phyloP scores from a whole-genome alignment of 2,797 vertebrate genomes.

The Spinus olivaceus region DNA sequence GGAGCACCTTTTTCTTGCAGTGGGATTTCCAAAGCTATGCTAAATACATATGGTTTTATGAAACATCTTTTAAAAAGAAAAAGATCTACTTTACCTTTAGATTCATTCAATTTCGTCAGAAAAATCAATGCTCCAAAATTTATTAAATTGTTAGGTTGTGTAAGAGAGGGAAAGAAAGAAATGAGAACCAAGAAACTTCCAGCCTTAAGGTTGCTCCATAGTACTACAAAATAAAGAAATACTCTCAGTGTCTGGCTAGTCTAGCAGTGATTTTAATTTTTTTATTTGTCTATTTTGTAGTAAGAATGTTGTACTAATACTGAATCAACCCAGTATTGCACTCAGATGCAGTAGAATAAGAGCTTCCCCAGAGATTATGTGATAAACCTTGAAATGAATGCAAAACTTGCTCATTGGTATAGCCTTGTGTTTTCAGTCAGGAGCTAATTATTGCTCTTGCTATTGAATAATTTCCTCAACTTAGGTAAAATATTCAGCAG shows the following conservation, averaged over 20 bases:
- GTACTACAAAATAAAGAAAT: background rate
- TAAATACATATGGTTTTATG: background rate
- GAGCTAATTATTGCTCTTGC: background rate
- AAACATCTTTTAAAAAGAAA: background rate
- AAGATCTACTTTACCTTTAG: background rate
- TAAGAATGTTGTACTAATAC: background rate
- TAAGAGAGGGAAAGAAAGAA: background rate
- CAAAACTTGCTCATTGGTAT: background rate
- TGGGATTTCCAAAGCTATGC: background rate
- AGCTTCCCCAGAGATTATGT: background rate
- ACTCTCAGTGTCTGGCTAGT: background rate
- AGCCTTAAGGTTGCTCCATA: background rate
- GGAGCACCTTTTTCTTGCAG: background rate
- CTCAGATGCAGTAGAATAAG: background rate
- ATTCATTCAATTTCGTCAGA: background rate
- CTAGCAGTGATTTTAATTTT: background rate
- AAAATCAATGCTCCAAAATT: background rate
- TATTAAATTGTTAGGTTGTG: background rate
- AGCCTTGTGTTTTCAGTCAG: background rate
- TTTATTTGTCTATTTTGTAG: background rate
- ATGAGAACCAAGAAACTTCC: background rate
- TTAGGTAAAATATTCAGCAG: background rate
- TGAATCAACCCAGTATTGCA: background rate
- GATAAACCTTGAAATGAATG: background rate
- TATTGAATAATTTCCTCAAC: background rate